These are phyloP conservation scores for Neolamprologus modestus DNA, from an alignment of 2,113 vertebrate genomes.

Conservation along the genomic window DNA sequence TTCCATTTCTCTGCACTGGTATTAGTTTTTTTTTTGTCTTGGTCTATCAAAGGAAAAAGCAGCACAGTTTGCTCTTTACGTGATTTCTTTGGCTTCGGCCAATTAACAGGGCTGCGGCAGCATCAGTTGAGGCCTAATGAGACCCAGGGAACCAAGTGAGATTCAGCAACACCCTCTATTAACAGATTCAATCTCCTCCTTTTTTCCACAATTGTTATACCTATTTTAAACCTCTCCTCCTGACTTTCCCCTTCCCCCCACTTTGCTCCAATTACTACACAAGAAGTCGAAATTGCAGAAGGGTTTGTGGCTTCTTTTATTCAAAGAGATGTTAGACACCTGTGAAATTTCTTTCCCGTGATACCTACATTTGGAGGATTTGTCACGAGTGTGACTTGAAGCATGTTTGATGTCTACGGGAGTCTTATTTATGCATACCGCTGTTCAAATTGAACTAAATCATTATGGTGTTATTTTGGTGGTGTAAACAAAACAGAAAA, in stretches of 20 bases:
- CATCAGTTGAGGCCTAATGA: constrained; percentile 31
- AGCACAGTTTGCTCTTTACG: neutral
- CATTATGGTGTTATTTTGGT: neutral
- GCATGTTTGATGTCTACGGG: constrained; percentile 4
- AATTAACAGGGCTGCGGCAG: constrained; percentile 49
- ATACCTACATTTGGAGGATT: constrained; percentile 9
- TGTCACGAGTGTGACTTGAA: constrained; percentile 2
- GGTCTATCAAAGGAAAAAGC: constrained; percentile 21
- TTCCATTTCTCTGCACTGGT: constrained; percentile 45
- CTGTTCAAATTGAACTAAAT: constrained; percentile 19
- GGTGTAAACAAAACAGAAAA: constrained; percentile 17
- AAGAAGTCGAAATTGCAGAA: neutral
- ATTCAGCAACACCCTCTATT: constrained; percentile 1
- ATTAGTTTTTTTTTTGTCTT: constrained; percentile 8
- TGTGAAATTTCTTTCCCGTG: neutral
- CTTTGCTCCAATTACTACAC: constrained; percentile 1
- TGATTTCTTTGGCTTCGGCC: constrained; percentile 35
- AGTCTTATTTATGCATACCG: neutral
- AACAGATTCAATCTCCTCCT: constrained; percentile 17
- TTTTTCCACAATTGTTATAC: neutral
- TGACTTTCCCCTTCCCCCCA: neutral
- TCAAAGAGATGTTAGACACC: neutral
- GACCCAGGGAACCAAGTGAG: neutral
- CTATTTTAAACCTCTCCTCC: neutral
- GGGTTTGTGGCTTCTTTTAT: neutral